Conservation (phyloP, 2,797 vertebrate species). For the Philypnodon macrostomus region DNA sequence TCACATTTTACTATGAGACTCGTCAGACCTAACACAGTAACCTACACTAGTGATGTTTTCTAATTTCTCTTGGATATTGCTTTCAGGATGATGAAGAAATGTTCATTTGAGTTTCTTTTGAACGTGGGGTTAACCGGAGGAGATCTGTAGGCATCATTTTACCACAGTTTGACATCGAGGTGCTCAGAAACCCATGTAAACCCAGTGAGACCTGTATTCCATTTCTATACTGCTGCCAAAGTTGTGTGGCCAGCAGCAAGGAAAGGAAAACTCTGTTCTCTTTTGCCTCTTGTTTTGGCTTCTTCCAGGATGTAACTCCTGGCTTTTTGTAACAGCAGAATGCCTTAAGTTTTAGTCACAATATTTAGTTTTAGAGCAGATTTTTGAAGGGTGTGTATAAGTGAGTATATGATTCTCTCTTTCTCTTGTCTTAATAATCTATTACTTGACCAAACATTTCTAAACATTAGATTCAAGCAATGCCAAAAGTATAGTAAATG, state of each 20-base stretch:
- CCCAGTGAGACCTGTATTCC: slow-evolving; percentile 35
- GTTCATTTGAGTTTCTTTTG: slow-evolving; percentile 50
- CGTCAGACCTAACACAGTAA: too few relatives aligned
- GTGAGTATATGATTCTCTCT: too few relatives aligned
- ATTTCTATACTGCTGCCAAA: slow-evolving; percentile 47
- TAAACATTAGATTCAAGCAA: too few relatives aligned
- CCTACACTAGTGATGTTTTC: too few relatives aligned
- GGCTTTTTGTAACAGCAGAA: slow-evolving; percentile 14
- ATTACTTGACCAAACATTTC: too few relatives aligned
- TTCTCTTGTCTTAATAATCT: too few relatives aligned
- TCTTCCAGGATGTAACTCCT: slow-evolving; percentile 21
- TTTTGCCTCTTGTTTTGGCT: slow-evolving; percentile 24
- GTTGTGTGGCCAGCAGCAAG: slow-evolving; percentile 47
- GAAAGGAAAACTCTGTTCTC: slow-evolving; percentile 16
- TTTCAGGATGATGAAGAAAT: slow-evolving; percentile 26
- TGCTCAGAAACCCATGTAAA: slow-evolving; percentile 45
- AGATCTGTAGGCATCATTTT: slow-evolving; percentile 53
- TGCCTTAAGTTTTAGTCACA: slow-evolving; percentile 15
- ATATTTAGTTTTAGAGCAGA: too few relatives aligned
- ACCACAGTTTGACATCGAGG: slow-evolving; percentile 54
- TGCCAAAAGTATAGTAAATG: too few relatives aligned
- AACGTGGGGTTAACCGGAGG: slow-evolving; percentile 56
- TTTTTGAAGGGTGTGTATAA: too few relatives aligned
- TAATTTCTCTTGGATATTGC: too few relatives aligned
- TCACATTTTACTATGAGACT: too few relatives aligned